Conservation (phyloP, 2,797 vertebrate species). For the Clarias fuscus region DNA sequence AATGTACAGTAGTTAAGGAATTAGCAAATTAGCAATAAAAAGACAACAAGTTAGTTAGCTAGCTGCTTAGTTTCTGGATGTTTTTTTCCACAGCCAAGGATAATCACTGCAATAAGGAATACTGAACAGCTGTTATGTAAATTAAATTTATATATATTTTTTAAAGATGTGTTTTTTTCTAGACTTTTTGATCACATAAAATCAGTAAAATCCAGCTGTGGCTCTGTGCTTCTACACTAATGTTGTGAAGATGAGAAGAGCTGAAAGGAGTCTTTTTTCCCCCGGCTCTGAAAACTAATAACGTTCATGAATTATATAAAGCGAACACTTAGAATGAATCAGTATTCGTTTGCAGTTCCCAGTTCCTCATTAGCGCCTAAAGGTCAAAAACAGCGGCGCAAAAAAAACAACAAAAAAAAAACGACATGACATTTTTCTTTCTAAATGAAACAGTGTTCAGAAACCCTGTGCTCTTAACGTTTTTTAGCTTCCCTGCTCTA, state of each 20-base stretch:
- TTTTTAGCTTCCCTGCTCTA: not conserved
- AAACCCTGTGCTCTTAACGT: not conserved
- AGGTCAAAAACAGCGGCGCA: slow-evolving; percentile 3
- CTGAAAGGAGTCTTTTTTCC: not conserved
- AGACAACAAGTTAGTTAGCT: not conserved
- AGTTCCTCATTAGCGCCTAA: slow-evolving; percentile 22
- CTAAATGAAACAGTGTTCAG: not conserved
- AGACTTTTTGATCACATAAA: not conserved
- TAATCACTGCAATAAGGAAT: not conserved
- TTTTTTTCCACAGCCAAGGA: not conserved
- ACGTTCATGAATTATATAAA: not conserved
- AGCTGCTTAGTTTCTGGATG: not conserved
- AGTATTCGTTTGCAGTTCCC: slow-evolving; percentile 23
- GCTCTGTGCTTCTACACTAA: not conserved
- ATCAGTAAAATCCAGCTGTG: not conserved
- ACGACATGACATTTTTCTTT: slow-evolving; percentile 14
- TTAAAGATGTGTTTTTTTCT: not conserved
- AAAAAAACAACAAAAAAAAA: not conserved
- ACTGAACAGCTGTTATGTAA: not conserved
- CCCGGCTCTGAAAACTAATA: slow-evolving; percentile 20
- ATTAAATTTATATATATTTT: not conserved
- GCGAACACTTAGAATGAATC: not conserved
- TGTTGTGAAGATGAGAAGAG: not conserved
- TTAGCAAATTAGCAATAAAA: not conserved
- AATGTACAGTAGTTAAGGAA: not conserved